A percentile compares a stretch with the other conserved stretches of the same genome.
Evolutionary conservation across 23 tunicate genomes (phyloP).

Genomic region (Trididemnum clinides): DNA sequence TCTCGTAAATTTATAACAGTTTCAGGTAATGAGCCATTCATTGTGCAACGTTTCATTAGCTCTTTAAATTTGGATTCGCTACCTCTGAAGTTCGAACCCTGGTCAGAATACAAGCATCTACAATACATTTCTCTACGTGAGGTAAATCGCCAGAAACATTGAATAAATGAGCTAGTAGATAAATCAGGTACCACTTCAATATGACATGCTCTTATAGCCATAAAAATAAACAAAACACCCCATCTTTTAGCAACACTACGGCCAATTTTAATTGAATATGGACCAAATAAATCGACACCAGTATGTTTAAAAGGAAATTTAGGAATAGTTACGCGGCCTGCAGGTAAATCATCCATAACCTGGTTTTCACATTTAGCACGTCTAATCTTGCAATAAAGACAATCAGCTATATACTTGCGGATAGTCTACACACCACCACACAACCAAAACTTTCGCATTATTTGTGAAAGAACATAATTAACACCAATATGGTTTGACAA

Average conservation of each 20-base stretch:
- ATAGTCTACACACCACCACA: background rate
- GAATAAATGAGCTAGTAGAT: constrained; percentile 14
- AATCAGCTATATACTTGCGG: background rate
- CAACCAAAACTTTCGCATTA: constrained; percentile 16
- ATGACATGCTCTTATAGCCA: constrained; percentile 16
- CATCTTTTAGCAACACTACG: background rate
- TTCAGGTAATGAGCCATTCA: background rate
- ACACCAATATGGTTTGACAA: constrained; percentile 5
- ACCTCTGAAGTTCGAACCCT: constrained; percentile 22
- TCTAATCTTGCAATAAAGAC: constrained; percentile 5
- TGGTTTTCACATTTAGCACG: background rate
- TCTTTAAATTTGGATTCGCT: background rate
- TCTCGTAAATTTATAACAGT: background rate
- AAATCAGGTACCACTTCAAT: constrained; percentile 22
- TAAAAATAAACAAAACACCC: constrained; percentile 17
- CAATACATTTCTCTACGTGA: background rate
- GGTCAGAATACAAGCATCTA: constrained; percentile 22
- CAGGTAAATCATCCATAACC: constrained; percentile 15
- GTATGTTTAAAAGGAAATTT: constrained; percentile 23
- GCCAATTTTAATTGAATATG: background rate
- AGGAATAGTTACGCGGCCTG: background rate
- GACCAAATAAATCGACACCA: constrained; percentile 10
- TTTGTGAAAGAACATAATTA: constrained; percentile 7
- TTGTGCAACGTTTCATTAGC: background rate
- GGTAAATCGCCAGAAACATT: constrained; percentile 23